phyloP scores from a whole-genome alignment of 2,113 vertebrate species.

The Apteryx owenii region DNA sequence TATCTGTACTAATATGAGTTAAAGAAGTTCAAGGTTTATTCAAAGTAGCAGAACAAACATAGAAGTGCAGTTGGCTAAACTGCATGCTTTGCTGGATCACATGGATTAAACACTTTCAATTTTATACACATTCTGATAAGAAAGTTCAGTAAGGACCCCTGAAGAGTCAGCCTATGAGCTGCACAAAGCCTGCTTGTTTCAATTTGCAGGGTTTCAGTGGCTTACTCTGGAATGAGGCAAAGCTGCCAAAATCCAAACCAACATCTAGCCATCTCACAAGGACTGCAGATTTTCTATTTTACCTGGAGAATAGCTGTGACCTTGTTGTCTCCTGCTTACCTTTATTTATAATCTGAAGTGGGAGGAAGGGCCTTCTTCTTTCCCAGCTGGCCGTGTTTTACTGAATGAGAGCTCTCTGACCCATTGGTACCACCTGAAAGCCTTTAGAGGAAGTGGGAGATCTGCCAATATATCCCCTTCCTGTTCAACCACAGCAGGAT shows the following conservation, averaged over 20 bases:
- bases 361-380: neutral
- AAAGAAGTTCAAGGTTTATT: neutral
- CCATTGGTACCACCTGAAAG: neutral
- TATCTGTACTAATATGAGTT: neutral
- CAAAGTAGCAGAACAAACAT: neutral
- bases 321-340: accelerated
- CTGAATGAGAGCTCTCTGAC: neutral
- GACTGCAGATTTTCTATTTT: accelerated
- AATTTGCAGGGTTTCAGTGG: accelerated
- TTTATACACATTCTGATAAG: accelerated
- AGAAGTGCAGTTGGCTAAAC: neutral
- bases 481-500: neutral
- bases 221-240: accelerated
- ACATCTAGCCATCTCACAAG: neutral
- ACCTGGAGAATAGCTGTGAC: accelerated
- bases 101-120: neutral
- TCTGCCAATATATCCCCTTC: neutral
- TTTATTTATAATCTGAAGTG: neutral
- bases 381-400: neutral
- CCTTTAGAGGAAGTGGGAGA: neutral
- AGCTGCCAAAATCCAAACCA: neutral
- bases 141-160: neutral
- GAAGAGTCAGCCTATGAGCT: accelerated
- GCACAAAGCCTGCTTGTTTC: neutral
- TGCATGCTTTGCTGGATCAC: neutral